Evolutionary conservation across 2,888 invertebrate genomes (phyloP).

Genomic region (Xylota sylvarum): DNA sequence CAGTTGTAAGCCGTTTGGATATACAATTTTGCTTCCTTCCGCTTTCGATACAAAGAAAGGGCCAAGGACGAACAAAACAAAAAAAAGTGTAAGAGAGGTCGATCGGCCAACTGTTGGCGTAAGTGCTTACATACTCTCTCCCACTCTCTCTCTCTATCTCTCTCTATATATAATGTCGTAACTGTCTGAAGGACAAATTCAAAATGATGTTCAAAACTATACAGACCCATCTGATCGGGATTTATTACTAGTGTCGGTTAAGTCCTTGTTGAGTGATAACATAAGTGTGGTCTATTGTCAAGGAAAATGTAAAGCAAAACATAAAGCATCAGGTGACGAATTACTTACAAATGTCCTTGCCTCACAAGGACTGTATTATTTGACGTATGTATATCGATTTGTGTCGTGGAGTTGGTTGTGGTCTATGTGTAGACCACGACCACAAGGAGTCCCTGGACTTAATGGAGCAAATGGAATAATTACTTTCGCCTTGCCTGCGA

Average conservation of each 20-base stretch:
- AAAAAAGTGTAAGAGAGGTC: background rate
- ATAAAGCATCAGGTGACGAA: constrained; percentile 62
- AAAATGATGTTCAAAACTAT: constrained; percentile 30
- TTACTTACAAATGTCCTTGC: constrained; percentile 63
- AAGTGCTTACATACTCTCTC: too few species aligned
- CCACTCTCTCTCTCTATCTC: too few species aligned
- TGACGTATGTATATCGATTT: constrained; percentile 56
- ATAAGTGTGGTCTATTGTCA: constrained; percentile 1
- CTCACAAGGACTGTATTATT: constrained; percentile 47
- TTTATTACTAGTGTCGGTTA: constrained; percentile 34
- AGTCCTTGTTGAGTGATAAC: constrained; percentile 26
- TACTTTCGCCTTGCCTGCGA: constrained; percentile 35
- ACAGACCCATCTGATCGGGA: constrained; percentile 7
- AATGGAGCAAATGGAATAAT: constrained; percentile 54
- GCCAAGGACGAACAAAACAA: constrained; percentile 29
- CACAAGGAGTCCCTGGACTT: background rate
- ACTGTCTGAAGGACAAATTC: constrained; percentile 42
- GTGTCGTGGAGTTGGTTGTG: constrained; percentile 21
- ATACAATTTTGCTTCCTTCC: background rate
- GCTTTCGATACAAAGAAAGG: background rate
- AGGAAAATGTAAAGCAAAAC: constrained; percentile 13
- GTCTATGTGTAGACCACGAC: background rate
- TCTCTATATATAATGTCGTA: too few species aligned
- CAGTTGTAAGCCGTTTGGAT: constrained; percentile 8
- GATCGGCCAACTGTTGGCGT: constrained; percentile 61